A percentile compares a stretch with the other conserved stretches of the same genome.
Conservation (phyloP, 2,797 vertebrate species). For the Gymnopithys bicolor region DNA sequence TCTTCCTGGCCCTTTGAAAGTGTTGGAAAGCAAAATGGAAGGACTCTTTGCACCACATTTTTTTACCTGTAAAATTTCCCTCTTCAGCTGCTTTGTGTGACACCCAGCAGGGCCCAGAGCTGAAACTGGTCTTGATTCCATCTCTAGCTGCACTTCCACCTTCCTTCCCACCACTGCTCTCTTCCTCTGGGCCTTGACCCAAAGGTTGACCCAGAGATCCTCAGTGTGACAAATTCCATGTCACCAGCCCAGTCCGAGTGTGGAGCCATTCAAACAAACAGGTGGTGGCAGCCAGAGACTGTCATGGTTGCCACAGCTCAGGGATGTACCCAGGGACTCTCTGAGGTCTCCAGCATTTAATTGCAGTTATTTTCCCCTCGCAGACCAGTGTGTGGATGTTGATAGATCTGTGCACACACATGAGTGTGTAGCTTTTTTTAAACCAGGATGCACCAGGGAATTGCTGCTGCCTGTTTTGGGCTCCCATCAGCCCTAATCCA, state of each 20-base stretch:
- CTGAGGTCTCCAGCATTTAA: background rate
- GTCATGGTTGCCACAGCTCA: background rate
- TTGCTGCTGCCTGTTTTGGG: background rate
- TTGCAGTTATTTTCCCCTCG: background rate
- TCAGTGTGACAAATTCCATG: background rate
- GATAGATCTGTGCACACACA: background rate
- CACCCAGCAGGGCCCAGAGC: background rate
- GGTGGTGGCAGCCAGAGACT: background rate
- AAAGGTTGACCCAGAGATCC: background rate
- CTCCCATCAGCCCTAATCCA: fast-evolving
- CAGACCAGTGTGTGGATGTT: background rate
- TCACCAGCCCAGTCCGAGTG: background rate
- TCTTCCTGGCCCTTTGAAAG: background rate
- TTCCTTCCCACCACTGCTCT: background rate
- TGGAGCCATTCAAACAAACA: background rate
- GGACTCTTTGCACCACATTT: background rate
- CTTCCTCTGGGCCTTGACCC: background rate
- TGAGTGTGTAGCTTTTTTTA: background rate
- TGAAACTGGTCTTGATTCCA: background rate
- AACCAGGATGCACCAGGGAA: background rate
- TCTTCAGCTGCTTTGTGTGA: background rate
- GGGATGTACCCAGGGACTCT: background rate
- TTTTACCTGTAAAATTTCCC: background rate
- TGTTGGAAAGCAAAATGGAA: background rate
- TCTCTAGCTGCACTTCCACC: background rate